These are phyloP conservation scores for Coccyzus lansbergi DNA, from an alignment of 2,797 vertebrate species.

Conservation along the genomic window DNA sequence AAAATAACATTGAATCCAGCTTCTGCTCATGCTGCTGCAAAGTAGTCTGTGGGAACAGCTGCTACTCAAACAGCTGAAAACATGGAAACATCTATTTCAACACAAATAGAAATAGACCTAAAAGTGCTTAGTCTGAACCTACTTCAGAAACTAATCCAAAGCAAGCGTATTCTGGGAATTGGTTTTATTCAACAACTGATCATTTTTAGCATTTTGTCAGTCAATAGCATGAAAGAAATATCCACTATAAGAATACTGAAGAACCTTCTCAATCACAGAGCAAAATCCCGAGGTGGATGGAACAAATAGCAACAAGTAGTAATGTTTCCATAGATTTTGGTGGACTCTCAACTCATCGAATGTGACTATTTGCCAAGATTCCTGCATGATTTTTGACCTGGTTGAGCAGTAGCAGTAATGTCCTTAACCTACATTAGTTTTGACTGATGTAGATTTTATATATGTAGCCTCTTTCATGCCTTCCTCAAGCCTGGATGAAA, in stretches of 20 bases:
- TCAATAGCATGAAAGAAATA: not conserved
- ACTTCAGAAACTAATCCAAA: slow-evolving; percentile 50
- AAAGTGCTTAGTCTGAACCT: slow-evolving; percentile 50
- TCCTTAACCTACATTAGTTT: not conserved
- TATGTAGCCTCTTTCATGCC: not conserved
- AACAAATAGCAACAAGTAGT: not conserved
- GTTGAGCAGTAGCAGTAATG: not conserved
- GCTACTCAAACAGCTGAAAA: slow-evolving; percentile 19
- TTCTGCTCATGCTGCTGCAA: not conserved
- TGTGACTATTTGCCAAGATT: not conserved
- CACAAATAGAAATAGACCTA: slow-evolving; percentile 48
- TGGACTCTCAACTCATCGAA: not conserved
- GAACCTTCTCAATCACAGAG: not conserved
- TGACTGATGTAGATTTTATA: not conserved
- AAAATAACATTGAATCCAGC: not conserved
- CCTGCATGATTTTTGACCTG: not conserved
- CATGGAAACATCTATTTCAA: slow-evolving; percentile 52
- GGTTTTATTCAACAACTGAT: slow-evolving; percentile 24
- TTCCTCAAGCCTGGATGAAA: not conserved
- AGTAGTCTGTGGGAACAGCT: slow-evolving; percentile 46
- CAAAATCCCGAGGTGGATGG: not conserved
- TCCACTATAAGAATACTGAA: not conserved
- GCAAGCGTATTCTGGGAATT: slow-evolving; percentile 27
- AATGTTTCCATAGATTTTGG: not conserved
- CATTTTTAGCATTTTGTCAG: slow-evolving; percentile 44